Conservation (phyloP, 1,140 invertebrate genomes). For the Choristoneura fumiferana region DNA sequence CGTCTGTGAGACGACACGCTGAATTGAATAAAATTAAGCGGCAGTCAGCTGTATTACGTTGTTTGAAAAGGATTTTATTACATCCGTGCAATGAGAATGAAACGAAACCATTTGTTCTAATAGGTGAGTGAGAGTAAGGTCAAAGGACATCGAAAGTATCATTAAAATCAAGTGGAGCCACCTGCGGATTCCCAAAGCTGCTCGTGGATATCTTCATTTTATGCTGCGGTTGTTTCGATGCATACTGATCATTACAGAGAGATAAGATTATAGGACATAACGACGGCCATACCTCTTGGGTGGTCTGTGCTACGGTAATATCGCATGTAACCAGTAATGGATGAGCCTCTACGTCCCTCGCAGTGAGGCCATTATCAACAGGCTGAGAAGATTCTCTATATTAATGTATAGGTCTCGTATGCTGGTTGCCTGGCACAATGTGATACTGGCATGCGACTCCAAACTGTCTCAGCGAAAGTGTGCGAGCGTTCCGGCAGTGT, state of each 20-base stretch:
- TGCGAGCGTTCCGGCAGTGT: slow-evolving; percentile 42
- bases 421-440: slow-evolving; percentile 31
- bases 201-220: slow-evolving; percentile 15
- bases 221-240: slow-evolving; percentile 40
- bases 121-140: slow-evolving; percentile 10
- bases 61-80: too few species aligned
- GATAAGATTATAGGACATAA: slow-evolving; percentile 65
- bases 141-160: slow-evolving; percentile 15
- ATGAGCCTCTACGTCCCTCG: slow-evolving; percentile 26
- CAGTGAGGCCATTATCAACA: neutral
- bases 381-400: neutral
- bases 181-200: slow-evolving; percentile 10
- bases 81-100: too few species aligned
- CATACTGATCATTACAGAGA: slow-evolving; percentile 50
- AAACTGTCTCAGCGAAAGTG: slow-evolving; percentile 70
- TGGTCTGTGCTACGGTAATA: slow-evolving; percentile 42
- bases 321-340: slow-evolving; percentile 41
- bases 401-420: slow-evolving; percentile 22
- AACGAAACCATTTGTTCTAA: neutral
- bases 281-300: slow-evolving; percentile 51
- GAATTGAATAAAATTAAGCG: neutral
- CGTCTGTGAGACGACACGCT: neutral
- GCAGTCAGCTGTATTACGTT: neutral
- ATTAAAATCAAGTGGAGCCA: neutral
- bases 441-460: slow-evolving; percentile 42